Conservation (phyloP, 2,113 vertebrate genomes). For the Crypturellus undulatus region DNA sequence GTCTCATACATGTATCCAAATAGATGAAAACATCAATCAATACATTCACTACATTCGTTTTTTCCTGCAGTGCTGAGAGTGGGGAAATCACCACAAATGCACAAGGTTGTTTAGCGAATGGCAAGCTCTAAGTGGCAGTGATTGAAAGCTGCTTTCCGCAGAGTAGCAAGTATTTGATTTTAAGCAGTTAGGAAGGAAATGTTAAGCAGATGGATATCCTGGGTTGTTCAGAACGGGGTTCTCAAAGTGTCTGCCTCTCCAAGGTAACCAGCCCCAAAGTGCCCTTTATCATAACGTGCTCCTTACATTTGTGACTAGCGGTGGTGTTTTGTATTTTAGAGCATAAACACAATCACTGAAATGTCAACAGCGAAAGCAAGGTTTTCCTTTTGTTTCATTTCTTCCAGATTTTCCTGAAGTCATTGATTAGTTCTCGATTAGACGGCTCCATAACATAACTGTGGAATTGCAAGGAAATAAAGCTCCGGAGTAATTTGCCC, state of each 20-base stretch:
- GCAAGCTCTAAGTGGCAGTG: not conserved
- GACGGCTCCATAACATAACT: not conserved
- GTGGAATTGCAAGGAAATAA: not conserved
- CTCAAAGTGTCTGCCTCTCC: not conserved
- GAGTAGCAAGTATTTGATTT: conserved; percentile 29
- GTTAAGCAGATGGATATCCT: not conserved
- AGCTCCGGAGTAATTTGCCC: not conserved
- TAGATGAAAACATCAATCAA: not conserved
- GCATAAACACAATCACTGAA: not conserved
- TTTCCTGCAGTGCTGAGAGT: not conserved
- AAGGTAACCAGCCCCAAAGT: not conserved
- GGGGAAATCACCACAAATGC: not conserved
- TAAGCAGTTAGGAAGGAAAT: conserved; percentile 8
- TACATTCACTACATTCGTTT: not conserved
- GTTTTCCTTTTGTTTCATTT: not conserved
- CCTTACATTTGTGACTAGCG: not conserved
- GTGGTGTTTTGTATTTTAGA: not conserved
- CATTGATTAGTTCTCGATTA: not conserved
- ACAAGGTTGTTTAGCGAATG: not conserved
- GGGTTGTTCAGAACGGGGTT: not conserved
- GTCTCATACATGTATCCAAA: not conserved
- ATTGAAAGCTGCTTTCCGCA: not conserved
- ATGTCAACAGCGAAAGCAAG: not conserved
- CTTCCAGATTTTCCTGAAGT: not conserved
- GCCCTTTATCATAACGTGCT: not conserved